Evolutionary conservation across 2,888 invertebrate genomes (phyloP).

Genomic region (Ferrisia virgata): DNA sequence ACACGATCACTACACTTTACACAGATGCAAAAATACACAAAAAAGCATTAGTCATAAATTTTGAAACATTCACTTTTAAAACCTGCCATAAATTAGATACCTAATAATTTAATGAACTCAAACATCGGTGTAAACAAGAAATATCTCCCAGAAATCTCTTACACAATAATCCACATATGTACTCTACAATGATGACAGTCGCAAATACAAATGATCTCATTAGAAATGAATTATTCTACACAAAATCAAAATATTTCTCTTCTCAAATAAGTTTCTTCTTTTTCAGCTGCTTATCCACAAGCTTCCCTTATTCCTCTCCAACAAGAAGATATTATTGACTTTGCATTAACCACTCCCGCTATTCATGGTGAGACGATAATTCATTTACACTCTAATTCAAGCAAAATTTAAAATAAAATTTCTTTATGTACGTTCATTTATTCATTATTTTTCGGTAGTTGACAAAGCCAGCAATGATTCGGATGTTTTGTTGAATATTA

Average conservation of each 20-base stretch:
- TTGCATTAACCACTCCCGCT: neutral
- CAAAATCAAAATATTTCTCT: neutral
- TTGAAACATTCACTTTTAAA: too few species aligned
- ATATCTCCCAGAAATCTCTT: neutral
- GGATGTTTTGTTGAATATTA: neutral
- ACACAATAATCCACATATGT: neutral
- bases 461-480: neutral
- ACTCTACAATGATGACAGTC: neutral
- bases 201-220: constrained; percentile 18
- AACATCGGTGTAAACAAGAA: neutral
- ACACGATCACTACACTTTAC: neutral
- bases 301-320: neutral
- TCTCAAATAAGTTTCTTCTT: neutral
- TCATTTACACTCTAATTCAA: neutral
- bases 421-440: neutral
- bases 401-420: neutral
- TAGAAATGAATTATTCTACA: neutral
- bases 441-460: neutral
- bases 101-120: too few species aligned
- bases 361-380: neutral
- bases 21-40: neutral
- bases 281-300: neutral
- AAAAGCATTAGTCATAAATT: too few species aligned
- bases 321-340: neutral
- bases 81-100: too few species aligned